Base-by-base conservation (phyloP, 2,113 vertebrate species). In the Pitta sordida region DNA sequence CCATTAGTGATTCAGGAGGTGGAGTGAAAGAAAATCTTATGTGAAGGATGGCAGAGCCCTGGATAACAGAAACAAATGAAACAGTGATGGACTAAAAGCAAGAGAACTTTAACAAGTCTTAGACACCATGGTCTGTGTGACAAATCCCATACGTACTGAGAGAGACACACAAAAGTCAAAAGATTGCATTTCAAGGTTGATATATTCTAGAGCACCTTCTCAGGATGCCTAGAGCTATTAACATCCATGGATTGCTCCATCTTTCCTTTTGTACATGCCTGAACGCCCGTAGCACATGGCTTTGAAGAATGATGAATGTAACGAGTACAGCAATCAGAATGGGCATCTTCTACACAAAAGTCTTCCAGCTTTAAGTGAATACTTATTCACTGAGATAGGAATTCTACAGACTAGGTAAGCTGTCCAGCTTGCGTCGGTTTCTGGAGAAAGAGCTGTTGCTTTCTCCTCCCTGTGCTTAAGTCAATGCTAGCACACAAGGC, bases 331-430 rank as follows among this genome's bases (percentile, higher is more conserved):
- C 96, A 91, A 97, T 96, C 95, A 93, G 93, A 92, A 94, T 94
- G 96, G 96, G 97, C 85, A 93, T 95, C 97, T 97, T 94, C 96
- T 95, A 93, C 86, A 67, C 68, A 83, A 94, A 97, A 97, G 97
- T 97, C 98, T 97, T 97, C 97, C 98, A 95, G 97, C 97, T 95
- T 97, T 87, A 76, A 75, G 97, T 94, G 97, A 97, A 96, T 91
- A 88, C 46, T 95, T 83, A 92, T 94, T 93, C 96, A 94, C 97
- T 2, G 2, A 94, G 91, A 97, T 93, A 96, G 91, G 94, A 97
- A 97, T 95, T 97, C 97, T 97, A 97, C 97, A 97, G 97, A 94
- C 97, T 96, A 96, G 97, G 96, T 93, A 96, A 97, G 97, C 98
- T 97, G 98, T 97, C 97, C 98, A 92, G 94, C 98, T 95, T 55